These are phyloP conservation scores for Leiothrix lutea DNA, from an alignment of 2,113 vertebrate genomes.

Conservation along the genomic window DNA sequence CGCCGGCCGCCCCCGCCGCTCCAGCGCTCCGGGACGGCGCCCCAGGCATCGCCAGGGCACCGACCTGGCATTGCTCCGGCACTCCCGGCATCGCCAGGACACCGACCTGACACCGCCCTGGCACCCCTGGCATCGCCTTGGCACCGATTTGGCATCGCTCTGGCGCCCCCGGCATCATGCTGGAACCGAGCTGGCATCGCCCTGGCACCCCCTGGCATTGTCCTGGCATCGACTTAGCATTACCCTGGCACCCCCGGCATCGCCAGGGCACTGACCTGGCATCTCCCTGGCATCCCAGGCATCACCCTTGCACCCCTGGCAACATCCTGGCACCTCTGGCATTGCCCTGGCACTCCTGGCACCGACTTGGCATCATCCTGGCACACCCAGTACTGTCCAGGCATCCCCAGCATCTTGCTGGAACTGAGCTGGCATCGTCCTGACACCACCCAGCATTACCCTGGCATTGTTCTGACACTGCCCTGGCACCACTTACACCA, in stretches of 20 bases:
- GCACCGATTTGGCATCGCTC: too few relatives aligned
- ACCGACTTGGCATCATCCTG: accelerated
- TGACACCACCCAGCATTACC: accelerated
- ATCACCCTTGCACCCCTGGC: accelerated
- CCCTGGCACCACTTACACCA: too few relatives aligned
- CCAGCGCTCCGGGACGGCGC: accelerated
- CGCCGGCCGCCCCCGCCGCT: neutral
- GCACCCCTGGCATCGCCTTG: accelerated
- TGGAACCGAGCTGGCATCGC: too few relatives aligned
- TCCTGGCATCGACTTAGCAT: too few relatives aligned
- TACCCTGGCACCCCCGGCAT: neutral
- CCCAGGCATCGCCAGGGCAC: neutral
- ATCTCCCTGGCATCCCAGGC: accelerated
- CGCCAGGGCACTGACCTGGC: too few relatives aligned
- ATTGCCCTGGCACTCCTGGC: accelerated
- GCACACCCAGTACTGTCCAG: accelerated
- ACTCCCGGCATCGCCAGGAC: neutral
- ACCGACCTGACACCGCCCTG: neutral
- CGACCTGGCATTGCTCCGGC: accelerated
- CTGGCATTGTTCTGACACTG: neutral
- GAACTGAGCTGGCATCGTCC: accelerated
- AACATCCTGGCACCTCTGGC: accelerated
- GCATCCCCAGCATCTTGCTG: accelerated
- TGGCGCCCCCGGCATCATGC: too few relatives aligned
- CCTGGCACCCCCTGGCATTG: too few relatives aligned